A percentile compares a stretch with the other conserved stretches of the same genome.
These are phyloP conservation scores for Oikopleura dioica DNA, from an alignment of 23 tunicate species.

Conservation along the genomic window DNA sequence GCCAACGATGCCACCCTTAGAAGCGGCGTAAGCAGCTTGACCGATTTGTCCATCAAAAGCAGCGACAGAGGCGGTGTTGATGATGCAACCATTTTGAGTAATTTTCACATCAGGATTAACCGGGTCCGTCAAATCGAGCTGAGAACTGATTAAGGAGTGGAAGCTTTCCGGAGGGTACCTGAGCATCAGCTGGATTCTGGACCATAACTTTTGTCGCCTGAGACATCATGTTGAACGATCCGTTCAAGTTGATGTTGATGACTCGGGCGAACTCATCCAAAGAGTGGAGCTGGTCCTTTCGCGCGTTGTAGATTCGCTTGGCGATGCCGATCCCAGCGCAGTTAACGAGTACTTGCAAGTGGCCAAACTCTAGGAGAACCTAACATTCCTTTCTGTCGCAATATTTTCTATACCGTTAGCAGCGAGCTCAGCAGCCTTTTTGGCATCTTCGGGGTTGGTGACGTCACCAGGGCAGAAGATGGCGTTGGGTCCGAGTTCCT, in stretches of 20 bases:
- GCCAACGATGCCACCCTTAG: constrained; percentile 75
- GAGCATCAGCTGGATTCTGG: constrained; percentile 23
- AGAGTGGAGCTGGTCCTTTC: constrained; percentile 34
- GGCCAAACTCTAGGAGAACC: constrained; percentile 16
- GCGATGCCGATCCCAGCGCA: constrained; percentile 97
- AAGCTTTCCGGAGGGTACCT: too few species aligned
- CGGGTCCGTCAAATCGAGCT: constrained; percentile 13
- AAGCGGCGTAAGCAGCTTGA: constrained; percentile 94
- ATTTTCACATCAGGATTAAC: not conserved
- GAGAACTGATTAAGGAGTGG: too few species aligned
- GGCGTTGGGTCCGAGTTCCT: constrained; percentile 30
- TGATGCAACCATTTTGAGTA: constrained; percentile 58
- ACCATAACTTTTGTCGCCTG: constrained; percentile 34
- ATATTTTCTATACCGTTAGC: not conserved
- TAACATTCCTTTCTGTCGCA: not conserved
- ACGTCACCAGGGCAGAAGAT: constrained; percentile 84
- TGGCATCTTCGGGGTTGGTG: constrained; percentile 43
- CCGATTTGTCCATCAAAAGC: constrained; percentile 95
- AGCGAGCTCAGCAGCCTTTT: constrained; percentile 30
- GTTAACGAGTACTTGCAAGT: constrained; percentile 34
- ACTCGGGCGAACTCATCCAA: constrained; percentile 59
- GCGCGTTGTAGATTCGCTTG: constrained; percentile 24
- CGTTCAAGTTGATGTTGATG: constrained; percentile 55
- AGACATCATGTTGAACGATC: constrained; percentile 68
- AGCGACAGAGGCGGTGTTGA: constrained; percentile 76